Evolutionary conservation across 2,888 invertebrate species (phyloP).

Genomic region (Lasioglossum figueresi): DNA sequence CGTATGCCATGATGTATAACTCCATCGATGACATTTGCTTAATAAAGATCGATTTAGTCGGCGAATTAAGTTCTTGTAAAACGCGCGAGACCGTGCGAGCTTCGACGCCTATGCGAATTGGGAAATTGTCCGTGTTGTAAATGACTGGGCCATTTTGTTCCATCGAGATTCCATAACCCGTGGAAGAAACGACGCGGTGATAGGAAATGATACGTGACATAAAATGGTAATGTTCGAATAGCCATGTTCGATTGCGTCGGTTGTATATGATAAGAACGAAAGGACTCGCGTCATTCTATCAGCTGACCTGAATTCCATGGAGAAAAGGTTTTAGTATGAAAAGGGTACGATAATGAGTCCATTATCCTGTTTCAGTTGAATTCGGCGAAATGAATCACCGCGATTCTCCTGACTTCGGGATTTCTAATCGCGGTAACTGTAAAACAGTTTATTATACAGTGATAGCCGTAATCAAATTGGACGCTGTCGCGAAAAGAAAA

Average conservation of each 20-base stretch:
- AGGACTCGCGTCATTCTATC: constrained; percentile 29
- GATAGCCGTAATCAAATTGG: neutral
- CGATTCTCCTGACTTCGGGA: neutral
- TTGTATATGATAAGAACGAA: constrained; percentile 40
- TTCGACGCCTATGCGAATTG: neutral
- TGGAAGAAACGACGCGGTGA: constrained; percentile 34
- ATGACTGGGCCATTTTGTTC: constrained; percentile 20
- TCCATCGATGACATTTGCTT: neutral
- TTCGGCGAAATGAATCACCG: neutral
- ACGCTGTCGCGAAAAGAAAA: too few relatives aligned
- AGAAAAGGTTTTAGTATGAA: constrained; percentile 28
- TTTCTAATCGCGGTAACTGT: neutral
- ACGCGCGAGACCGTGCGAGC: neutral
- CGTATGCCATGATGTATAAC: neutral
- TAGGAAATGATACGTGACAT: constrained; percentile 34
- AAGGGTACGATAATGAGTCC: constrained; percentile 22
- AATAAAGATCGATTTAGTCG: neutral
- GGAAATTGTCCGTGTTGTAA: constrained; percentile 17
- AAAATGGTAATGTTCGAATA: constrained; percentile 48
- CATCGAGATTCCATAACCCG: constrained; percentile 51
- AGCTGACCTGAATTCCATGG: constrained; percentile 39
- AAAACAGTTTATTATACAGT: neutral
- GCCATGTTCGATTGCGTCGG: constrained; percentile 32
- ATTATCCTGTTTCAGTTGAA: constrained; percentile 9
- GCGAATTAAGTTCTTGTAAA: neutral